Conservation (phyloP, 2,888 invertebrate genomes). For the Eristalis arbustorum region DNA sequence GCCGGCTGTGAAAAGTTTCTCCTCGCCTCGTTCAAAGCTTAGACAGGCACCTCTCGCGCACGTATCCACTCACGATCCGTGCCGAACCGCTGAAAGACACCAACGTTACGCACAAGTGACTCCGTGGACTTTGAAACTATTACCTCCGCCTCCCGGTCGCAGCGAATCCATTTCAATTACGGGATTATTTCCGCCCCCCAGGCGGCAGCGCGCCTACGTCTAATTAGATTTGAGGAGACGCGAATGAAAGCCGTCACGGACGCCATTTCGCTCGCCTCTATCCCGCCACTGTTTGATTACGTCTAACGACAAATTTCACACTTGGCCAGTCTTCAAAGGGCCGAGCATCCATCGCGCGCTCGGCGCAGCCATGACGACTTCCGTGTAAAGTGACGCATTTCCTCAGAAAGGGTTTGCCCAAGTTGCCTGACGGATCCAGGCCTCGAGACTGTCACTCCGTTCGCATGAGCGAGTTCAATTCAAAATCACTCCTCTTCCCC, state of each 20-base stretch:
- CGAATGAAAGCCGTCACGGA: neutral
- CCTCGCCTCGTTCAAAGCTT: neutral
- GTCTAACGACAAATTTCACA: constrained; percentile 37
- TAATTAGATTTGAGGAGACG: constrained; percentile 2
- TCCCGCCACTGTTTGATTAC: constrained; percentile 17
- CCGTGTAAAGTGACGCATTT: neutral
- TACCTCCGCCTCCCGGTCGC: neutral
- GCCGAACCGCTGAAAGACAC: neutral
- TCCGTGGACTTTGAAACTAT: neutral
- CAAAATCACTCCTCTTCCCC: neutral
- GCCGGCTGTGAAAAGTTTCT: neutral
- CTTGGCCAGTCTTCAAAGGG: constrained; percentile 32
- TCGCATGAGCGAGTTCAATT: neutral
- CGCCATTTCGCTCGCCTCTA: neutral
- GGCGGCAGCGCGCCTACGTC: neutral
- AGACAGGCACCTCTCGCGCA: neutral
- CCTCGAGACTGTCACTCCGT: neutral
- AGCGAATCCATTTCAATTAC: neutral
- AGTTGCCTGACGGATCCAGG: neutral
- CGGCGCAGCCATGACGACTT: neutral
- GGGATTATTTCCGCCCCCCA: neutral
- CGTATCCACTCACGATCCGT: neutral
- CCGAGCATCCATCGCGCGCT: neutral
- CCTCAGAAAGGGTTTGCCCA: constrained; percentile 13
- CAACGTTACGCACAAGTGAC: neutral